Base-by-base conservation (phyloP, 2,113 vertebrate genomes). In the Heterotis niloticus region DNA sequence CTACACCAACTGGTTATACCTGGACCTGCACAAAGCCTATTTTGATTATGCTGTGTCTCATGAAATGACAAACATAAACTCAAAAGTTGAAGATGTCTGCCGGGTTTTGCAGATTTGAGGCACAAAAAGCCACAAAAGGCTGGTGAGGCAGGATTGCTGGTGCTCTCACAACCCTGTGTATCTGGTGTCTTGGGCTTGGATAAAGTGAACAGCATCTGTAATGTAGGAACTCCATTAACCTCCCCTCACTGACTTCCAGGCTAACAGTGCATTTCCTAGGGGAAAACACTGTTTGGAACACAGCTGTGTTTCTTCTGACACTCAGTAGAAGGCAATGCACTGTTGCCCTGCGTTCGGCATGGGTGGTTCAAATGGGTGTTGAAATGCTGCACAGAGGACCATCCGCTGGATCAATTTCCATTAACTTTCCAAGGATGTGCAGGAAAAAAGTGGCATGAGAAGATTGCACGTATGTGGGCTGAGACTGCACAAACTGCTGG, bases 331-430 rank as follows among this genome's bases (percentile, higher is more conserved):
- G 2, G 70, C n/a, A n/a, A 51, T 26, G 57, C 9, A 13, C 29
- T 18, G 9, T 52, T 62, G 23, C 14, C 16, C 5, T 12, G 44
- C 26, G 16, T 71, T 54, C 13, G 14, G 44, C 54, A 28, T 0
- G n/a, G 71, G 26, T 24, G 66, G 56, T 24, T 56, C 20, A 13
- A 29, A 10, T 17, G 67, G 20, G 54, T 29, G 20, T 17, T 20
- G 7, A 23, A 69, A 17, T 28, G 65, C 26, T 4, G 24, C 16
- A 28, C 23, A 62, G 56, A 17, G 56, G 17, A 44, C 28, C n/a
- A 7, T 60, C 26, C 54, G 18, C 34, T n/a, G 29, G 60, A 62
- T 78, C 77, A 51, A 62, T 78, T 78, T 71, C 64, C 67, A 71
- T 78, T 56, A 52, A 18, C 26, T 11, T 29, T 78, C 28, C 56